These are phyloP conservation scores for Xyliphius kryptos DNA, from an alignment of 2,113 vertebrate species.

Conservation along the genomic window DNA sequence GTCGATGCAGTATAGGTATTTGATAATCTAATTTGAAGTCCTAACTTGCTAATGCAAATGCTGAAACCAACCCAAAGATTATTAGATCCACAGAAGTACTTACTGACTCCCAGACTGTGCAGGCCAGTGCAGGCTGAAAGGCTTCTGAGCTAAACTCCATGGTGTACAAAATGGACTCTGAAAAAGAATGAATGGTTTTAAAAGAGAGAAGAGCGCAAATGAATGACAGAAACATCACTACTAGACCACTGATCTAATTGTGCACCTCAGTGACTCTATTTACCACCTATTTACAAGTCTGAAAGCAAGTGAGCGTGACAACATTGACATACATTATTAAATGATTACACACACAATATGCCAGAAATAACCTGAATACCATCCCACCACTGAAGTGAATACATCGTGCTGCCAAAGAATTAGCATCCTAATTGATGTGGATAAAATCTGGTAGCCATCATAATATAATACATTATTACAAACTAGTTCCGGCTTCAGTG, in stretches of 20 bases:
- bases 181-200: conserved; percentile 17
- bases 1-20: neutral
- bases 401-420: no score
- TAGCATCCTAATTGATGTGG: no score
- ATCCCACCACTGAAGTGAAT: no score
- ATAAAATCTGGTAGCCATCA: no score
- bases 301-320: neutral
- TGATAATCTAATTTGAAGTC: neutral
- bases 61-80: neutral
- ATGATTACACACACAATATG: neutral
- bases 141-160: conserved; percentile 27
- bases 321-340: neutral
- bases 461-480: no score
- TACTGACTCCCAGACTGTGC: conserved; percentile 33
- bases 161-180: conserved; percentile 32
- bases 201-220: neutral
- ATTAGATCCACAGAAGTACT: conserved; percentile 14
- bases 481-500: no score
- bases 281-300: neutral
- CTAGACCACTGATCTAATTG: neutral
- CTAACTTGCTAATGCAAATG: neutral
- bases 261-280: neutral
- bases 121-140: conserved; percentile 14
- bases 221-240: neutral
- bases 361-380: neutral